phyloP scores from a whole-genome alignment of 2,888 invertebrate genomes.

The Muschampia plurimacula region DNA sequence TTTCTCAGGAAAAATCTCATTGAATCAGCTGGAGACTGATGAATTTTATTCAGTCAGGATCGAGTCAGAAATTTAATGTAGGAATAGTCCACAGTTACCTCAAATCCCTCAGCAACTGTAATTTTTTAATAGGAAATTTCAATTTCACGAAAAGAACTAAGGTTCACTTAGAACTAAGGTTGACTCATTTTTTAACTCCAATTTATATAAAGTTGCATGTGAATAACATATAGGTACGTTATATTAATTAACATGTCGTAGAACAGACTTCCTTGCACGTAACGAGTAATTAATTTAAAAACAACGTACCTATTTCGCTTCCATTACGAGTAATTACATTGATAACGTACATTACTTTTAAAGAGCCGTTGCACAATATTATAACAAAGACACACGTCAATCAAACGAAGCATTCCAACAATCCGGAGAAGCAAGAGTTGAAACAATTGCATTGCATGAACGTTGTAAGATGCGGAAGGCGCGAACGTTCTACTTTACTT shows the following conservation, averaged over 20 bases:
- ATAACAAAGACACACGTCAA: slow-evolving; percentile 39
- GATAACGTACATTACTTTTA: slow-evolving; percentile 25
- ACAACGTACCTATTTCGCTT: slow-evolving; percentile 11
- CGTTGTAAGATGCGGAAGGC: slow-evolving; percentile 1
- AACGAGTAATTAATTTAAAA: slow-evolving; percentile 15
- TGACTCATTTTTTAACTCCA: too few species aligned
- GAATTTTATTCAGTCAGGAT: too few species aligned
- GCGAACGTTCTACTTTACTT: slow-evolving; percentile 7
- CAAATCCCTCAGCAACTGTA: too few species aligned
- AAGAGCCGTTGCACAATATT: slow-evolving; percentile 33
- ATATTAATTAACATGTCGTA: background rate
- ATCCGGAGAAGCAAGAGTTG: slow-evolving; percentile 33
- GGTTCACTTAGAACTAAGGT: too few species aligned
- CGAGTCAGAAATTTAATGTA: too few species aligned
- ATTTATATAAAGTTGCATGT: too few species aligned
- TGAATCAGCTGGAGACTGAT: too few species aligned
- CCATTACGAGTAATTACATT: slow-evolving; percentile 28
- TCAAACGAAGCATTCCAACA: slow-evolving; percentile 33
- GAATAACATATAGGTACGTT: too few species aligned
- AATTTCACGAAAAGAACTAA: too few species aligned
- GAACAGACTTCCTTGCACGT: slow-evolving; percentile 19
- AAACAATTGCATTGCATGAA: slow-evolving; percentile 48
- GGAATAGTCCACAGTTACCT: too few species aligned
- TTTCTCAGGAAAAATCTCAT: too few species aligned
- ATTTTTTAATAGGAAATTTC: too few species aligned